Evolutionary conservation across 2,797 vertebrate species (phyloP).

Genomic region (Lacerta viridis): DNA sequence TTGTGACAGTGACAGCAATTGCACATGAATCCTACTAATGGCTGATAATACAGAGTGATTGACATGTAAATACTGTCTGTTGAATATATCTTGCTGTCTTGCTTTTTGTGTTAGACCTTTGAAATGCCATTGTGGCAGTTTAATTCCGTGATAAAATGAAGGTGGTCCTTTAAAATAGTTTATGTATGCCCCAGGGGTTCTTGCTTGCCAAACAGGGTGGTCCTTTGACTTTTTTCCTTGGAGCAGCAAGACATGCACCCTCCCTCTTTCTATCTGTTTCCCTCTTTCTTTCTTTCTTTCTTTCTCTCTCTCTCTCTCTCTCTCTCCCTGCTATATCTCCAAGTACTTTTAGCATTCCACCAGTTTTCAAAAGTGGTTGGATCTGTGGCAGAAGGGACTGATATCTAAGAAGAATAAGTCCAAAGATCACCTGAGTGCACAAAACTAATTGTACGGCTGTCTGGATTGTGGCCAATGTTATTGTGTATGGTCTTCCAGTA

Average conservation of each 20-base stretch:
- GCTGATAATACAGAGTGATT: background rate
- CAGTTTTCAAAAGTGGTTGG: background rate
- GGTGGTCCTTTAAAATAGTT: background rate
- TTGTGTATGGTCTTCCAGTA: background rate
- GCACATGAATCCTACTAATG: background rate
- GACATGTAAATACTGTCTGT: background rate
- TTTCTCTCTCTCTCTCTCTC: no score
- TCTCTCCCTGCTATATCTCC: background rate
- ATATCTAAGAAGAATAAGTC: background rate
- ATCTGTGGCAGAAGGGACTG: background rate
- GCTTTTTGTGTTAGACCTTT: background rate
- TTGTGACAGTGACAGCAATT: background rate
- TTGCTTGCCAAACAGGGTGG: background rate
- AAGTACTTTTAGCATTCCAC: background rate
- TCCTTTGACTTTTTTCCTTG: background rate
- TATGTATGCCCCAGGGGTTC: background rate
- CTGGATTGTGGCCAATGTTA: background rate
- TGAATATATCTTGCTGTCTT: background rate
- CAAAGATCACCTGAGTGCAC: conserved; percentile 1
- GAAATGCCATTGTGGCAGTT: background rate
- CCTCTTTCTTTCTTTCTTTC: no score
- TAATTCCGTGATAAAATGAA: background rate
- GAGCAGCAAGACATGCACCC: background rate
- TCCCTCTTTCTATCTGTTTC: no score
- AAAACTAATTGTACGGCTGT: background rate